A percentile compares a stretch with the other conserved stretches of the same genome.
phyloP scores from a whole-genome alignment of 2,888 invertebrate genomes.

The Caenorhabditis sulstoni region DNA sequence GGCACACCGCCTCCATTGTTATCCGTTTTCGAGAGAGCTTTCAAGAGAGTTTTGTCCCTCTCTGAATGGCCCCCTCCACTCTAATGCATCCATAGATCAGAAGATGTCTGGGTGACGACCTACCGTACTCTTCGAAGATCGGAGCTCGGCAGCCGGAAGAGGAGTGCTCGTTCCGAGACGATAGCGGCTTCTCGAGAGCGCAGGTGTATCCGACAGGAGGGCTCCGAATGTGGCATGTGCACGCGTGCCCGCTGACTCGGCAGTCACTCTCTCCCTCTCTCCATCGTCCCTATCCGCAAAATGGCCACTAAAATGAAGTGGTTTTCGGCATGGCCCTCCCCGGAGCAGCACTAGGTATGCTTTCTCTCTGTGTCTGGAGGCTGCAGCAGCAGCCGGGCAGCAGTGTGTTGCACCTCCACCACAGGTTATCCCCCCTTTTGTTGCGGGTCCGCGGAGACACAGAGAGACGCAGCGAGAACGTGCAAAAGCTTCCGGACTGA shows the following conservation, averaged over 20 bases:
- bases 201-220: slow-evolving; percentile 47
- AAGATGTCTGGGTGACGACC: slow-evolving; percentile 9
- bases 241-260: slow-evolving; percentile 40
- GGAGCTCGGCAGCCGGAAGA: not conserved
- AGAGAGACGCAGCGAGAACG: slow-evolving; percentile 2
- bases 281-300: slow-evolving; percentile 44
- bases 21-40: not conserved
- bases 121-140: slow-evolving; percentile 4
- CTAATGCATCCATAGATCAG: slow-evolving; percentile 8
- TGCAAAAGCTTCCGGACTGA: slow-evolving; percentile 10
- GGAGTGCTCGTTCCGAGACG: not conserved
- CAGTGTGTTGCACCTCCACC: slow-evolving; percentile 39
- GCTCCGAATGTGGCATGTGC: slow-evolving; percentile 48
- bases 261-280: slow-evolving; percentile 9
- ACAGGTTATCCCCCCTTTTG: slow-evolving; percentile 21
- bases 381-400: not conserved
- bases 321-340: slow-evolving; percentile 33
- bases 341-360: slow-evolving; percentile 42
- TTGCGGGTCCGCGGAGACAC: slow-evolving; percentile 25
- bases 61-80: slow-evolving; percentile 24
- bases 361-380: slow-evolving; percentile 46
- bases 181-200: not conserved
- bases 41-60: slow-evolving; percentile 21
- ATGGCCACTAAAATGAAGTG: slow-evolving; percentile 59
- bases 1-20: slow-evolving; percentile 37